Evolutionary conservation across 1,140 invertebrate species (phyloP), one percentile per base, ranked within the genome.

Genomic region (Macrostomum lignano): DNA sequence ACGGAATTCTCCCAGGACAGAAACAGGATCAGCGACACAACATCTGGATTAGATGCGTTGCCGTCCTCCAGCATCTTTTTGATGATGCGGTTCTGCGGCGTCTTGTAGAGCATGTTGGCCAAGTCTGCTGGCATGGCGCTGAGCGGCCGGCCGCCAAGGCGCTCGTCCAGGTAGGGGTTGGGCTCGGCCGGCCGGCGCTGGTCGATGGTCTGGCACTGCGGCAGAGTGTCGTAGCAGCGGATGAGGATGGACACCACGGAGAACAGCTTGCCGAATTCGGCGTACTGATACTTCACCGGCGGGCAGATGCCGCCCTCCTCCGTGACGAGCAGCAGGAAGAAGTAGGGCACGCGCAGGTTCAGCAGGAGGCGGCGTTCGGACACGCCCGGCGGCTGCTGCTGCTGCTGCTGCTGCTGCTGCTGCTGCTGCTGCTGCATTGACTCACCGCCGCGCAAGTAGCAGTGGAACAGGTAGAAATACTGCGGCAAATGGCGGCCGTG

Each of bases 1-100:
- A 73, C 69, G 11, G 77, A 74, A 64, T 91, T 86, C 54, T 93
- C 82, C 82, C 82, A 93, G 44, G n/a, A n/a, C n/a, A n/a, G n/a
- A n/a, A n/a, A n/a, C n/a, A n/a, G n/a, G n/a, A n/a, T n/a, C n/a
- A n/a, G n/a, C n/a, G n/a, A n/a, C n/a, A n/a, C n/a, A n/a, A n/a
- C n/a, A n/a, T n/a, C n/a, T n/a, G n/a, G n/a, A n/a, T 91, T 81
- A 17, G 72, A 72, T 17, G 71, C 68, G 54, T 77, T 81, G 17
- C 73, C 73, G 46, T 93, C 82, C 54, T 91, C 81, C 11, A 88
- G 77, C 4, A 91, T 60, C 52, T 91, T 91, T 54, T 91, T 91
- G 34, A 91, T 72, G n/a, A n/a, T n/a, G n/a, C n/a, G n/a, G n/a
- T n/a, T n/a, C n/a, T n/a, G n/a, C n/a, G n/a, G n/a, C n/a, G n/a